Conservation (phyloP, 1,140 invertebrate genomes). For the Drosophila burlai region DNA sequence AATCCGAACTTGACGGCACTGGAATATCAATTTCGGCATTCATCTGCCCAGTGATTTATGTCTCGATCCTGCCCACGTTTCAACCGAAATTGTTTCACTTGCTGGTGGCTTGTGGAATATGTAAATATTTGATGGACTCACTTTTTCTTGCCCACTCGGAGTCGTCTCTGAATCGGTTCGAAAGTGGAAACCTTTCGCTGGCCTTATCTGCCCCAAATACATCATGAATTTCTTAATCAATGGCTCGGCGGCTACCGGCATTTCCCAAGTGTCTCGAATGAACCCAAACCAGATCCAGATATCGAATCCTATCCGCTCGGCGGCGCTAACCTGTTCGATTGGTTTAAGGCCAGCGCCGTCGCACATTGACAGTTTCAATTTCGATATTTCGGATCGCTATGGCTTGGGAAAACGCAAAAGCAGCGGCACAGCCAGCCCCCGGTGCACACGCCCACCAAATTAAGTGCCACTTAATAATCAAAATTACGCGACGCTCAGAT, state of each 20-base stretch:
- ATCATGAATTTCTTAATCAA: constrained; percentile 78
- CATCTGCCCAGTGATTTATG: constrained; percentile 22
- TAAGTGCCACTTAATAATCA: constrained; percentile 82
- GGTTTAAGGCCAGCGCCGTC: constrained; percentile 28
- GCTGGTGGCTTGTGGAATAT: constrained; percentile 27
- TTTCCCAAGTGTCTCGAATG: constrained; percentile 66
- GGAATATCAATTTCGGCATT: constrained; percentile 15
- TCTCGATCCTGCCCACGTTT: constrained; percentile 44
- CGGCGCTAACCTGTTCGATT: constrained; percentile 52
- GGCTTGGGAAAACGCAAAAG: constrained; percentile 56
- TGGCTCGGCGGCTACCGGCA: constrained; percentile 65
- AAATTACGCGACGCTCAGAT: constrained; percentile 78
- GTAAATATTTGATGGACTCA: constrained; percentile 51
- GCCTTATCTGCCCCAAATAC: constrained; percentile 68
- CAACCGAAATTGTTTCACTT: constrained; percentile 27
- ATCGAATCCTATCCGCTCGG: constrained; percentile 29
- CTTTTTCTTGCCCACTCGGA: constrained; percentile 34
- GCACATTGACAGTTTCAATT: constrained; percentile 66
- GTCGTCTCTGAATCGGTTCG: constrained; percentile 7
- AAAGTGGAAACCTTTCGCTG: constrained; percentile 59
- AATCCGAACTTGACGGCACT: constrained; percentile 1
- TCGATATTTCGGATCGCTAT: constrained; percentile 60
- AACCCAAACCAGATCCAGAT: constrained; percentile 54
- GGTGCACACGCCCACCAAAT: constrained; percentile 75
- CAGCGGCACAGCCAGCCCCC: constrained; percentile 8